Conservation (phyloP, 2,888 invertebrate species). For the Brachylomia viminalis region DNA sequence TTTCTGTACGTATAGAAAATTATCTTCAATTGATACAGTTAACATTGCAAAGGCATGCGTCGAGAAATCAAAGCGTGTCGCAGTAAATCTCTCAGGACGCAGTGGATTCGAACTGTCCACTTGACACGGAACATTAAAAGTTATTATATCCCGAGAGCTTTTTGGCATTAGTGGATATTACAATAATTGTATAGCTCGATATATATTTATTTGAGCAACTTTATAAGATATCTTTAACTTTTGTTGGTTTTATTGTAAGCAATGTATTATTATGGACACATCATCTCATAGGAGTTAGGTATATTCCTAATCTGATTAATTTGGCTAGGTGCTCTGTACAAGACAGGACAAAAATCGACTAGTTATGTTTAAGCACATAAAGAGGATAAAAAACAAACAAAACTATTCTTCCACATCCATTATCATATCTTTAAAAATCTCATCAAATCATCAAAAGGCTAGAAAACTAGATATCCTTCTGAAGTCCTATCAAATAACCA, state of each 20-base stretch:
- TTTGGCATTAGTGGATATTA: conserved; percentile 79
- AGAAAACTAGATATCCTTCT: conserved; percentile 30
- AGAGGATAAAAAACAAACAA: background rate
- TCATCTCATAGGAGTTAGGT: background rate
- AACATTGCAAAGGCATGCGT: conserved; percentile 76
- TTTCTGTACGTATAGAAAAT: conserved; percentile 71
- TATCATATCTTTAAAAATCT: background rate
- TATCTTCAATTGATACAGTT: conserved; percentile 76
- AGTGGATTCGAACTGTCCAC: conserved; percentile 85
- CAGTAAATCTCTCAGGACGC: conserved; percentile 85
- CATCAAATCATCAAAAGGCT: conserved; percentile 20
- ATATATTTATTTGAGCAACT: conserved; percentile 55
- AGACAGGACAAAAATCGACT: too few relatives aligned
- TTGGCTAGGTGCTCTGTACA: background rate
- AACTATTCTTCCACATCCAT: background rate
- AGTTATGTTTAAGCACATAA: background rate
- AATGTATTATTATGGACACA: background rate
- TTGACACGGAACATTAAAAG: conserved; percentile 85
- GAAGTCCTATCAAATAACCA: conserved; percentile 48
- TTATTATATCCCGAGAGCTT: conserved; percentile 82
- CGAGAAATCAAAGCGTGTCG: conserved; percentile 86
- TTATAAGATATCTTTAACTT: conserved; percentile 22
- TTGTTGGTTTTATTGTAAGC: conserved; percentile 20
- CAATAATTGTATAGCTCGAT: conserved; percentile 74
- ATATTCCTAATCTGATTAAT: background rate